Conservation (phyloP, 2,113 vertebrate genomes). For the human region DNA sequence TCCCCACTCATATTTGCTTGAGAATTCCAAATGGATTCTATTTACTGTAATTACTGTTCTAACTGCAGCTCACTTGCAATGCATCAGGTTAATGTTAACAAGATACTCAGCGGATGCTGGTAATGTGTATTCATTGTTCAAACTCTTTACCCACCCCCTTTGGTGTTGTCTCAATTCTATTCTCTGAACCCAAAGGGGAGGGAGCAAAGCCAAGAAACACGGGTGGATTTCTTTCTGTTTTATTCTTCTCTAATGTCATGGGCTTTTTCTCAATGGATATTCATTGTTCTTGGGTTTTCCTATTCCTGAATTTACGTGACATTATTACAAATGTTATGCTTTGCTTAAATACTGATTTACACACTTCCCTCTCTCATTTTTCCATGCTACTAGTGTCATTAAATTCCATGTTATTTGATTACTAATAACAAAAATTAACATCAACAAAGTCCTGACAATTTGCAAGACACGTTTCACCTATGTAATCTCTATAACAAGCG, state of each 20-base stretch:
- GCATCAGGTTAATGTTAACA: conserved; percentile 84
- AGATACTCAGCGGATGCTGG: conserved; percentile 75
- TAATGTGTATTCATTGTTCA: conserved; percentile 77
- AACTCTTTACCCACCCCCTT: conserved; percentile 61
- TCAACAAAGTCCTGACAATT: background rate
- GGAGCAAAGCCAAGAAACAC: conserved; percentile 59
- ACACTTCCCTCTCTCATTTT: background rate
- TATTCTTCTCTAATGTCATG: conserved; percentile 55
- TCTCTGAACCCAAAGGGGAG: conserved; percentile 72
- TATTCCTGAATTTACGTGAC: background rate
- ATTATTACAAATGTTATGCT: background rate
- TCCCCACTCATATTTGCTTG: conserved; percentile 78
- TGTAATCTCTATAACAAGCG: background rate
- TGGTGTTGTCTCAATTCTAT: conserved; percentile 77
- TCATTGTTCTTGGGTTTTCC: conserved; percentile 55
- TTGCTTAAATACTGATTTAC: conserved; percentile 1
- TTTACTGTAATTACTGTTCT: conserved; percentile 86
- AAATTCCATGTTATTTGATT: conserved; percentile 10
- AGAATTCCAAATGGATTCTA: conserved; percentile 83
- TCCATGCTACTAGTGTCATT: background rate
- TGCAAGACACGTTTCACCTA: background rate
- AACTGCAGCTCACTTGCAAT: conserved; percentile 81
- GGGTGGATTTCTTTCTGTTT: conserved; percentile 15
- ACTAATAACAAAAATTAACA: conserved; percentile 29
- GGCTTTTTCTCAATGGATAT: conserved; percentile 58